phyloP scores from a whole-genome alignment of 2,888 invertebrate species.

The Belgica antarctica region DNA sequence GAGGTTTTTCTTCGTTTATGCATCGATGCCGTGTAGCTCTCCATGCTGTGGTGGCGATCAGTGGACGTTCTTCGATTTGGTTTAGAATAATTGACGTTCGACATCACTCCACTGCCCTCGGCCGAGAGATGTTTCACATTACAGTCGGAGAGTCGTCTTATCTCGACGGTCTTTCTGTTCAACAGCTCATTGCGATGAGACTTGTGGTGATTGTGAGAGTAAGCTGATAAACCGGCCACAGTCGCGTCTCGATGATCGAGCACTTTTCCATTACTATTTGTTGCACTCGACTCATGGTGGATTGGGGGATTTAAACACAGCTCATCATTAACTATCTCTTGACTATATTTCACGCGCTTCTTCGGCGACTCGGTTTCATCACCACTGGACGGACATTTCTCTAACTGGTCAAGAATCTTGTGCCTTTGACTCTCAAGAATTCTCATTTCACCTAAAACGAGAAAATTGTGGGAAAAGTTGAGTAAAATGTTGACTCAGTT shows the following conservation, averaged over 20 bases:
- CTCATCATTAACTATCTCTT: constrained; percentile 49
- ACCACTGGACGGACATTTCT: constrained; percentile 69
- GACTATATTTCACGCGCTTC: constrained; percentile 65
- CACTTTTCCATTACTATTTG: constrained; percentile 44
- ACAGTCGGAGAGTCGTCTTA: constrained; percentile 58
- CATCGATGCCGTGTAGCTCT: constrained; percentile 8
- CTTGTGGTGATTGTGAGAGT: constrained; percentile 24
- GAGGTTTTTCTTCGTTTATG: constrained; percentile 46
- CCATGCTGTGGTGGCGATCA: constrained; percentile 51
- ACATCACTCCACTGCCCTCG: constrained; percentile 47
- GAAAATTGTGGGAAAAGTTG: too few relatives aligned
- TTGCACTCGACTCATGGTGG: constrained; percentile 32
- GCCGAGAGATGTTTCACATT: constrained; percentile 49
- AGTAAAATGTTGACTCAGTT: not conserved
- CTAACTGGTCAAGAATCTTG: constrained; percentile 67
- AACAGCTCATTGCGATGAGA: constrained; percentile 25
- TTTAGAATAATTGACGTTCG: constrained; percentile 45
- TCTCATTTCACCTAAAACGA: constrained; percentile 61
- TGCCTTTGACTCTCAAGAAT: constrained; percentile 69
- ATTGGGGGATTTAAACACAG: constrained; percentile 44
- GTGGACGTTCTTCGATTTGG: constrained; percentile 57
- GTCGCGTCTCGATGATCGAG: constrained; percentile 40
- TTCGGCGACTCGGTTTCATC: constrained; percentile 67
- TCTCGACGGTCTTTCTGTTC: constrained; percentile 55
- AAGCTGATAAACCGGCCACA: constrained; percentile 1